These are phyloP conservation scores for Ardeotis arabs DNA, from an alignment of 2,113 vertebrate species.

Conservation along the genomic window DNA sequence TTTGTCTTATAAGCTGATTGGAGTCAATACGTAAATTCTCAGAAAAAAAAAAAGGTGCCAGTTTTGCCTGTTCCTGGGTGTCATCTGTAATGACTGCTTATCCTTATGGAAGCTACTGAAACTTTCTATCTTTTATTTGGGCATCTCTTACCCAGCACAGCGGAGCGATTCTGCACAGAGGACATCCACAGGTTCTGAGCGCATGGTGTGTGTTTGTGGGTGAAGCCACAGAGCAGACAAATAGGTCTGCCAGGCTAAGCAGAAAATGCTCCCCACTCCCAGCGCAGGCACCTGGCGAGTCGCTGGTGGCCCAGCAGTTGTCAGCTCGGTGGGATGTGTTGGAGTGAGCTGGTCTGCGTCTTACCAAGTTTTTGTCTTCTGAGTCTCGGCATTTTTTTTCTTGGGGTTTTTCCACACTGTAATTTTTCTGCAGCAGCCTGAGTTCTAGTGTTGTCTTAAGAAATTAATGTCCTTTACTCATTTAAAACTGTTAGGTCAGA, in stretches of 20 bases:
- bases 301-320: background rate
- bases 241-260: background rate
- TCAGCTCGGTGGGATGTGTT: background rate
- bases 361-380: background rate
- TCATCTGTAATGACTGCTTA: background rate
- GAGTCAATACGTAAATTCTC: background rate
- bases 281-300: fast-evolving
- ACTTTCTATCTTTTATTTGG: background rate
- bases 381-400: background rate
- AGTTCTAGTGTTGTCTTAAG: background rate
- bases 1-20: background rate
- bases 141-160: fast-evolving
- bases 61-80: background rate
- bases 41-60: background rate
- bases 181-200: fast-evolving
- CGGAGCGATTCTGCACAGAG: fast-evolving
- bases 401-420: fast-evolving
- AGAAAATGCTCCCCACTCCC: too few species aligned
- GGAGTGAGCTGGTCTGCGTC: background rate
- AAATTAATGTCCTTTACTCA: background rate
- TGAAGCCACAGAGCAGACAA: background rate
- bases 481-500: background rate
- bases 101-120: background rate
- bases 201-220: fast-evolving
- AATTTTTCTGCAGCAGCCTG: background rate